Evolutionary conservation across 2,888 invertebrate genomes (phyloP).

Genomic region (Caenorhabditis japonica): DNA sequence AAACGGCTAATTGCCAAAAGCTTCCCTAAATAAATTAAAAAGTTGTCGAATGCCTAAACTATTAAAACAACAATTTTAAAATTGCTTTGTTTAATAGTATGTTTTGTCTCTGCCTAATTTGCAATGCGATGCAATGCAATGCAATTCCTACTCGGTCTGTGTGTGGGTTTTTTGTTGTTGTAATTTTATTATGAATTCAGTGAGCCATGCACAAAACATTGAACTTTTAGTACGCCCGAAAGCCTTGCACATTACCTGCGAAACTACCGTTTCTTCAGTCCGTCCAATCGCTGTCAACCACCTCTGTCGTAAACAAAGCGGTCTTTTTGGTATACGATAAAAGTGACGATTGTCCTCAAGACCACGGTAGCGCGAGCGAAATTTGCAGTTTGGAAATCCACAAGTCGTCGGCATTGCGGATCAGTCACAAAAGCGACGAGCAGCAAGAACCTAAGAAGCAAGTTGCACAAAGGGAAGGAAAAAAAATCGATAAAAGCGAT

Average conservation of each 20-base stretch:
- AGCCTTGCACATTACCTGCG: conserved; percentile 75
- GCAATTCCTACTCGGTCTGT: background rate
- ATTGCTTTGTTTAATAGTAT: no score
- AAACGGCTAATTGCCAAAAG: no score
- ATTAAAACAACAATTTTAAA: no score
- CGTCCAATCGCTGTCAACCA: conserved; percentile 79
- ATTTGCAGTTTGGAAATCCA: conserved; percentile 79
- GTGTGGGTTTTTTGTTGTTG: no score
- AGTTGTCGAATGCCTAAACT: no score
- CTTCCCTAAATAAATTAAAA: no score
- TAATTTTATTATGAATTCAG: conserved; percentile 2
- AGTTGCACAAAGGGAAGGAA: conserved; percentile 14
- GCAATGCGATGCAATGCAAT: no score
- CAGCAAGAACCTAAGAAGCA: conserved; percentile 45
- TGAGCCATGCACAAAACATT: conserved; percentile 22
- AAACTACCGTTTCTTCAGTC: conserved; percentile 79
- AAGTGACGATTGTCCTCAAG: conserved; percentile 79
- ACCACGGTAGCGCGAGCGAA: conserved; percentile 78
- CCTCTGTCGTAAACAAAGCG: conserved; percentile 77
- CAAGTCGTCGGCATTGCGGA: conserved; percentile 78
- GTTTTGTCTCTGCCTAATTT: background rate
- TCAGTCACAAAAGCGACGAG: conserved; percentile 37
- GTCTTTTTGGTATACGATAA: conserved; percentile 79
- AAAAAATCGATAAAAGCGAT: conserved; percentile 19
- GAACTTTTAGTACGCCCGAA: background rate